Conservation (phyloP, 2,113 vertebrate genomes). For the Triplophysa siluroides region DNA sequence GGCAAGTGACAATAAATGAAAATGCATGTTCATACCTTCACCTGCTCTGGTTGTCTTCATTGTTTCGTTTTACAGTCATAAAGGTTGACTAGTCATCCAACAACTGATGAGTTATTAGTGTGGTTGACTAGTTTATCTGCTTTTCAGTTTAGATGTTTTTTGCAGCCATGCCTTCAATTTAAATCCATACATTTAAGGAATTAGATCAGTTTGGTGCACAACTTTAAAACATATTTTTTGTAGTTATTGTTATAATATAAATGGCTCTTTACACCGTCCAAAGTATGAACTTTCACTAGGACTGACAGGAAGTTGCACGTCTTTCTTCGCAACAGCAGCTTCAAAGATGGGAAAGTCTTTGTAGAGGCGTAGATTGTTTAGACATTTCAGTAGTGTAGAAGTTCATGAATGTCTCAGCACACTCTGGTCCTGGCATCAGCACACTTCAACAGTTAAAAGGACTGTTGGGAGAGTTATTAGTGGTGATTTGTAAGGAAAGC, state of each 20-base stretch:
- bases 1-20: not conserved
- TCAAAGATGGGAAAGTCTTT: not conserved
- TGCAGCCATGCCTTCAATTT: too few species aligned
- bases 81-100: too few species aligned
- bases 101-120: too few species aligned
- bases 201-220: too few species aligned
- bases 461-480: not conserved
- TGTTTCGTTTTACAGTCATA: not conserved
- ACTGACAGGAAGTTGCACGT: not conserved
- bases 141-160: too few species aligned
- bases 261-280: not conserved
- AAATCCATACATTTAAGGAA: too few species aligned
- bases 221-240: too few species aligned
- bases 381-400: not conserved
- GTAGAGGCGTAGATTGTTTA: not conserved
- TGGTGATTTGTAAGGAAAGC: not conserved
- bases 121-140: too few species aligned
- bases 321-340: not conserved
- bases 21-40: not conserved
- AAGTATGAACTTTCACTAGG: not conserved
- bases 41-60: not conserved
- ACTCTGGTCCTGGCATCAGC: not conserved
- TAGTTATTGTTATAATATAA: too few species aligned
- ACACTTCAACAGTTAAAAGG: not conserved
- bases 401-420: not conserved